A percentile compares a stretch with the other conserved stretches of the same genome.
phyloP scores from a whole-genome alignment of 2,113 vertebrate species.

The Odocoileus hemionus region DNA sequence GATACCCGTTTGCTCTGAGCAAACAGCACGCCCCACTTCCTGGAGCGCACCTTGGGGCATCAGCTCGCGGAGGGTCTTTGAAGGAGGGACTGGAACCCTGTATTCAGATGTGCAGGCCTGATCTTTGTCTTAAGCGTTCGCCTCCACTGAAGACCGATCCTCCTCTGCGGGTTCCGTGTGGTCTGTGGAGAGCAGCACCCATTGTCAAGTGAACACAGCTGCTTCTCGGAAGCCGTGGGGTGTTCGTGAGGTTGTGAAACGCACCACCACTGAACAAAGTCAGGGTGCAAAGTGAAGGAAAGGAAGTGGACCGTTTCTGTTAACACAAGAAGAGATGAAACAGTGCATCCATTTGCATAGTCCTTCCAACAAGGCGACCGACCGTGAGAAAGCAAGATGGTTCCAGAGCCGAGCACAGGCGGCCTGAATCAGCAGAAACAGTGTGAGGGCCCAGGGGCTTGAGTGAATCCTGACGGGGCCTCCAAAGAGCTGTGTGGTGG shows the following conservation, averaged over 20 bases:
- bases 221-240: neutral
- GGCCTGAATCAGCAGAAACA: neutral
- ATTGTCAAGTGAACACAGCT: neutral
- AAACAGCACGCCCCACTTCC: neutral
- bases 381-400: neutral
- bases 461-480: neutral
- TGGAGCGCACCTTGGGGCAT: neutral
- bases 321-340: neutral
- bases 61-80: neutral
- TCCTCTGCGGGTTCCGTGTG: neutral
- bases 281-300: neutral
- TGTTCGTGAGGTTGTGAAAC: neutral
- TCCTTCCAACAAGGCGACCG: neutral
- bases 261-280: neutral
- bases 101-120: neutral
- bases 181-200: neutral
- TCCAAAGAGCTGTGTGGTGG: neutral
- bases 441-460: neutral
- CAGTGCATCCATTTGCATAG: neutral
- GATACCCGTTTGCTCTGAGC: neutral
- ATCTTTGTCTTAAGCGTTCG: neutral
- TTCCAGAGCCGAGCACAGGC: neutral
- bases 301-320: neutral
- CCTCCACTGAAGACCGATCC: neutral
- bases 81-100: neutral